Base-by-base conservation (phyloP, 2,797 vertebrate species). In the Hydrocynus forskahlii region DNA sequence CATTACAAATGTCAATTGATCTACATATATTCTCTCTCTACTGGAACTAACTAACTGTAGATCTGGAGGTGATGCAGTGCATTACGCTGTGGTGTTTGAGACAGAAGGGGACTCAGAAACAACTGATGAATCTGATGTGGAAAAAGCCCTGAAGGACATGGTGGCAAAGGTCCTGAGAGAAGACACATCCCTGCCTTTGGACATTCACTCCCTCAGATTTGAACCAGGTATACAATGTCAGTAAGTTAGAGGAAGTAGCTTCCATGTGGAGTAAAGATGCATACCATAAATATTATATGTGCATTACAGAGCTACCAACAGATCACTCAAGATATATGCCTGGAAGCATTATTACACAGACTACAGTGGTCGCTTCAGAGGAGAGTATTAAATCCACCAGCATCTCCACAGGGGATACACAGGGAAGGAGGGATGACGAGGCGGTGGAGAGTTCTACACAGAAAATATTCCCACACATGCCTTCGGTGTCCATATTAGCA, bases 71-170 rank as follows among this genome's bases (percentile, higher is more conserved):
- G 91, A 88, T n/a, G 85, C 96, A 43, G 90, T 96, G 77, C 92
- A 86, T 4, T 97, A 95, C 0, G 92, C 92, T 38, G 95, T 96
- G 80, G 91, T 96, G 88, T 99, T 99, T 88, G 96, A 95, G 75
- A 84, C 89, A 19, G 84, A 82, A 17, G 92, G 91, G 74, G 86
- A 82, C 29, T 13, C 62, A 5, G 87, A 85, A 12, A 54, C 63
- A 40, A 43, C 23, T 72, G 78, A 73, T 6, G 70, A 85, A 68
- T 87, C 90, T n/a, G 76, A 83, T 29, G 93, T 90, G 48, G 90
- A 91, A 35, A 86, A 87, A 52, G 94, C 95, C 78, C 92, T 99
- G 77, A 96, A 95, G 88, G 88, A 94, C 62, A 93, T 97, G 83
- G 94, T 99, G 77, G 89, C 91, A 50, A 96, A 88, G 69, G 95